phyloP scores from a whole-genome alignment of 2,797 vertebrate genomes.

The Holocentrus rufus region DNA sequence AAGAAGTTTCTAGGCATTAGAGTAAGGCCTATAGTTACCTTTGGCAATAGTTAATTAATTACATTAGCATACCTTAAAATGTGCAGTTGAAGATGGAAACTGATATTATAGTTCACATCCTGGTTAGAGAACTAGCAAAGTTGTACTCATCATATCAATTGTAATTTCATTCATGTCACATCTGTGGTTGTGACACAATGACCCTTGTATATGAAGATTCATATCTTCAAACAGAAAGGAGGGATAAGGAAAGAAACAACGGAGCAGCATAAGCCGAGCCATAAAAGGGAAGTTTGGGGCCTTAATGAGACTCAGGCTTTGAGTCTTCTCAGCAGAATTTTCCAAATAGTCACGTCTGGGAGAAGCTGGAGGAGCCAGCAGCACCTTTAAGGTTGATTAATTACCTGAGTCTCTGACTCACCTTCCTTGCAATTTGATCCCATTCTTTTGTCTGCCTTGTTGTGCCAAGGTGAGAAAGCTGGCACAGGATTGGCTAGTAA shows the following conservation, averaged over 20 bases:
- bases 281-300: too few species aligned
- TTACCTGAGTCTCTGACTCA: slow-evolving; percentile 36
- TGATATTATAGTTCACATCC: too few species aligned
- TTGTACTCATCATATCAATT: too few species aligned
- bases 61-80: too few species aligned
- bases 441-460: slow-evolving; percentile 19
- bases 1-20: too few species aligned
- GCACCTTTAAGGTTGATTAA: slow-evolving; percentile 50
- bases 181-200: not conserved
- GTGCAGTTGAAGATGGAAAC: too few species aligned
- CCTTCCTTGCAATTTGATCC: slow-evolving; percentile 30
- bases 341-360: slow-evolving; percentile 10
- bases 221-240: not conserved
- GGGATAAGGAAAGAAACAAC: not conserved
- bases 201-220: too few species aligned
- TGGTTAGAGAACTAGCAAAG: too few species aligned
- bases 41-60: too few species aligned
- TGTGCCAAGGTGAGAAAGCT: slow-evolving; percentile 31
- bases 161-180: not conserved
- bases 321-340: not conserved
- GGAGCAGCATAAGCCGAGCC: not conserved
- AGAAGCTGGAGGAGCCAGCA: not conserved
- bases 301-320: slow-evolving; percentile 19
- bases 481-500: slow-evolving; percentile 4
- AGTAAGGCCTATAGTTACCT: too few species aligned